Conservation (phyloP, 2,797 vertebrate genomes). For the Danio albolineatus region DNA sequence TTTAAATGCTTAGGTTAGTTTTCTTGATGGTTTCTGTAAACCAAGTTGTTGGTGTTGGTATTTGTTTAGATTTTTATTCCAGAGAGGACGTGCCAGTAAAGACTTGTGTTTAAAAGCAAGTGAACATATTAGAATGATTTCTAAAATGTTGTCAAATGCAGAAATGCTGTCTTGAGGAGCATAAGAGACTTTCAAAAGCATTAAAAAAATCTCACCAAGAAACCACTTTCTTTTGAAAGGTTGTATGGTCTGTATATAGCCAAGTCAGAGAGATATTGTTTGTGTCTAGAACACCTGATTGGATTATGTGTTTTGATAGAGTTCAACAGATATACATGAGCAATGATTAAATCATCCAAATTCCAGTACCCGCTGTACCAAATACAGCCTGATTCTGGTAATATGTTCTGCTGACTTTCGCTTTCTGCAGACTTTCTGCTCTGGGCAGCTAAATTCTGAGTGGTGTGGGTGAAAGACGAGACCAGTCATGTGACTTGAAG, state of each 20-base stretch:
- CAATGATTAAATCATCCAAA: too few relatives aligned
- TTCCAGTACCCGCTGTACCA: not conserved
- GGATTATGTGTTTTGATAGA: not conserved
- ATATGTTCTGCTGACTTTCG: slow-evolving; percentile 1
- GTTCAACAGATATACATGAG: too few relatives aligned
- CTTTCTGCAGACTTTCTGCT: slow-evolving; percentile 2
- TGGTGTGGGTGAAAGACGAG: slow-evolving; percentile 37
- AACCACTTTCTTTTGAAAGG: too few relatives aligned
- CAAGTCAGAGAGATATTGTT: not conserved
- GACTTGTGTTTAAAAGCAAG: not conserved
- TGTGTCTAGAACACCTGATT: not conserved
- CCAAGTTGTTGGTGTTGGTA: not conserved
- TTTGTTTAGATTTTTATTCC: slow-evolving; percentile 33
- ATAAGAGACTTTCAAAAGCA: not conserved
- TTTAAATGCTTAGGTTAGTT: slow-evolving; percentile 16
- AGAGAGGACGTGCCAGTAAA: slow-evolving; percentile 4
- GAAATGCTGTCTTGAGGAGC: not conserved
- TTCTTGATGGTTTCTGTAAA: slow-evolving; percentile 51
- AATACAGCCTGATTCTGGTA: slow-evolving; percentile 23
- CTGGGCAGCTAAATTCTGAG: slow-evolving; percentile 11
- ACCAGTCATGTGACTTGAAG: slow-evolving; percentile 35
- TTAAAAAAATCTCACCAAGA: not conserved
- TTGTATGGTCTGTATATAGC: too few relatives aligned
- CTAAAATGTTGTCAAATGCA: not conserved
- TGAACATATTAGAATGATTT: not conserved